phyloP scores from a whole-genome alignment of 2,113 vertebrate genomes.

The Varanus salvator region DNA sequence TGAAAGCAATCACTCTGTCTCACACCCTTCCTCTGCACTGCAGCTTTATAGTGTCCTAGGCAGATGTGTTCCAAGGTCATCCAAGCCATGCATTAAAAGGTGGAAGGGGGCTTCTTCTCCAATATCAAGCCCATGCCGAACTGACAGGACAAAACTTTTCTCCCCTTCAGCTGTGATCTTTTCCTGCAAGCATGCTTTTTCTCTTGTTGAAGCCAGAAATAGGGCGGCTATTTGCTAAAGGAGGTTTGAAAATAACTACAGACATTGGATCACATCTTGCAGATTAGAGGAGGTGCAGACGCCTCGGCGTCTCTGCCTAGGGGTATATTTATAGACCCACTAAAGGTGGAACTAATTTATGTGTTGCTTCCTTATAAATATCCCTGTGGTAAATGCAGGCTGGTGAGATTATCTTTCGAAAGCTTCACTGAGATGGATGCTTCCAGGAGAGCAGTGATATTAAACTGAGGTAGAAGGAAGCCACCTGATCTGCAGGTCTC shows the following conservation, averaged over 20 bases:
- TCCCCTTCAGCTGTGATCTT: neutral
- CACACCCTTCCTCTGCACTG: neutral
- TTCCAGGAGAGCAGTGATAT: slow-evolving; percentile 38
- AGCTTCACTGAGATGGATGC: slow-evolving; percentile 21
- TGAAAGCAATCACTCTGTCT: neutral
- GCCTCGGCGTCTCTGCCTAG: slow-evolving; percentile 2
- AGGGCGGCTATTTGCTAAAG: neutral
- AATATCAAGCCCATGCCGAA: neutral
- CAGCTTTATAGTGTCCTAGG: neutral
- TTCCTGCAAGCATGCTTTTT: neutral
- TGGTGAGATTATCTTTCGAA: slow-evolving; percentile 43
- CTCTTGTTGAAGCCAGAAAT: neutral
- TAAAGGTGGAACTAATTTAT: slow-evolving; percentile 48
- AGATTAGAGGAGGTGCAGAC: slow-evolving; percentile 17
- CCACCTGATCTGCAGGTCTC: slow-evolving; percentile 47
- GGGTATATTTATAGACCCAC: slow-evolving; percentile 31
- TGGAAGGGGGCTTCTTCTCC: neutral
- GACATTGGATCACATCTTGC: neutral
- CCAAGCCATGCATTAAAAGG: neutral
- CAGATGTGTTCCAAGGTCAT: neutral
- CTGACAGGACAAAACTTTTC: too few relatives aligned
- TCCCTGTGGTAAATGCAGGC: neutral
- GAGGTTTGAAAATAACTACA: neutral
- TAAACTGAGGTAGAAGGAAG: slow-evolving; percentile 38
- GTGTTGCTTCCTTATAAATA: slow-evolving; percentile 47